Evolutionary conservation across 1,140 invertebrate genomes (phyloP).

Genomic region (Scaptomyza graminum): DNA sequence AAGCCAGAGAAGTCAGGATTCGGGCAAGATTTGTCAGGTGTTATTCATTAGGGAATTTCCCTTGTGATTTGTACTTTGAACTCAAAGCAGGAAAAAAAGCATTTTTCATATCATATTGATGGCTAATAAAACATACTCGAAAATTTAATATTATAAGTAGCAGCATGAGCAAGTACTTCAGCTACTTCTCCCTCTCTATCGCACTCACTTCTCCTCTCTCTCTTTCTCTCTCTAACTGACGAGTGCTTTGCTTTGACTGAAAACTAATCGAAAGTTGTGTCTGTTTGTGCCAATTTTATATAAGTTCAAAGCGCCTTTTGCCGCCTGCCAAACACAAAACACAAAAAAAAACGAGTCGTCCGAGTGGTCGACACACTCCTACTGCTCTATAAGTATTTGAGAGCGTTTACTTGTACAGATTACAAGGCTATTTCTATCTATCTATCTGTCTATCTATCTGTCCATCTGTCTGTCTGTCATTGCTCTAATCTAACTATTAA

Average conservation of each 20-base stretch:
- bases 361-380: slow-evolving; percentile 4
- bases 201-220: not conserved
- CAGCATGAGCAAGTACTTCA: slow-evolving; percentile 44
- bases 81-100: not conserved
- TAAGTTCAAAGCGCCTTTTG: slow-evolving; percentile 45
- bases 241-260: slow-evolving; percentile 13
- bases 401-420: slow-evolving; percentile 39
- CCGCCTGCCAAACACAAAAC: slow-evolving; percentile 29
- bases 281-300: slow-evolving; percentile 28
- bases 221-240: not conserved
- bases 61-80: slow-evolving; percentile 2
- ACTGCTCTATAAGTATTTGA: slow-evolving; percentile 9
- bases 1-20: slow-evolving; percentile 8
- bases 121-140: slow-evolving; percentile 11
- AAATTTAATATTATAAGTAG: slow-evolving; percentile 24
- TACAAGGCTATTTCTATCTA: slow-evolving; percentile 24
- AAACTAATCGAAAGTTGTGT: slow-evolving; percentile 40
- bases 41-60: slow-evolving; percentile 24
- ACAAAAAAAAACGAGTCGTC: not conserved
- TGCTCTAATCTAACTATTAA: slow-evolving; percentile 28
- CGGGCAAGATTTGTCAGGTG: slow-evolving; percentile 26
- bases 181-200: not conserved
- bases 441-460: not conserved
- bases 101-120: slow-evolving; percentile 42
- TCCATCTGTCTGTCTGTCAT: not conserved